Conservation (phyloP, 2,888 invertebrate genomes). For the Limnephilus auricula region DNA sequence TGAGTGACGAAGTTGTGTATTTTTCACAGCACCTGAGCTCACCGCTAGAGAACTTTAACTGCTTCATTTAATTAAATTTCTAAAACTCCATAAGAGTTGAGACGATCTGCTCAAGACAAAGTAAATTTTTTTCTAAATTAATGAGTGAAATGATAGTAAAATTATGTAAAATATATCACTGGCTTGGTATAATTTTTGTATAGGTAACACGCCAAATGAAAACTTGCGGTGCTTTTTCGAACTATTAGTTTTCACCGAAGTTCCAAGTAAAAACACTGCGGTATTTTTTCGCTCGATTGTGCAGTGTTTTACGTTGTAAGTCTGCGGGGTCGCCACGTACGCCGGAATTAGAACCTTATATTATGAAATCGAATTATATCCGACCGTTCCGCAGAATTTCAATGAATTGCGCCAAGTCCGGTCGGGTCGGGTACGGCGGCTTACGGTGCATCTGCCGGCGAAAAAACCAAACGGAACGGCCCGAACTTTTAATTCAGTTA, state of each 20-base stretch:
- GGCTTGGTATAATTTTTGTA: background rate
- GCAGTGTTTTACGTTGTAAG: slow-evolving; percentile 14
- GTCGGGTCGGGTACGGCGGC: slow-evolving; percentile 30
- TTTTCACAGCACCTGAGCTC: no score
- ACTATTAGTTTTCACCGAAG: background rate
- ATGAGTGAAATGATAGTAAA: no score
- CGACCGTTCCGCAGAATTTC: slow-evolving; percentile 58
- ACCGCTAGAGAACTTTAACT: no score
- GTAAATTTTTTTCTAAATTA: no score
- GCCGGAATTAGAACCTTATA: slow-evolving; percentile 62
- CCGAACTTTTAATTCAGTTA: slow-evolving; percentile 59
- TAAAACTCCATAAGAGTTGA: no score
- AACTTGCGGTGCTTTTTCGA: background rate
- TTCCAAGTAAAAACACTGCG: background rate
- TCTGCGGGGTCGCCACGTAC: slow-evolving; percentile 45
- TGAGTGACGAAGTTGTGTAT: no score
- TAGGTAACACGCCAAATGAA: background rate
- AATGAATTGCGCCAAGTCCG: slow-evolving; percentile 56
- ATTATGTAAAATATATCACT: no score
- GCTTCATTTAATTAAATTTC: no score
- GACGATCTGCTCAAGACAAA: no score
- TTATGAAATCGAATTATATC: slow-evolving; percentile 66
- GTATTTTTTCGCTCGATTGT: slow-evolving; percentile 1
- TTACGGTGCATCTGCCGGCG: background rate
- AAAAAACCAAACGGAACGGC: slow-evolving; percentile 38